Base-by-base conservation (phyloP, 2,797 vertebrate species). In the Serranus cabrilla region DNA sequence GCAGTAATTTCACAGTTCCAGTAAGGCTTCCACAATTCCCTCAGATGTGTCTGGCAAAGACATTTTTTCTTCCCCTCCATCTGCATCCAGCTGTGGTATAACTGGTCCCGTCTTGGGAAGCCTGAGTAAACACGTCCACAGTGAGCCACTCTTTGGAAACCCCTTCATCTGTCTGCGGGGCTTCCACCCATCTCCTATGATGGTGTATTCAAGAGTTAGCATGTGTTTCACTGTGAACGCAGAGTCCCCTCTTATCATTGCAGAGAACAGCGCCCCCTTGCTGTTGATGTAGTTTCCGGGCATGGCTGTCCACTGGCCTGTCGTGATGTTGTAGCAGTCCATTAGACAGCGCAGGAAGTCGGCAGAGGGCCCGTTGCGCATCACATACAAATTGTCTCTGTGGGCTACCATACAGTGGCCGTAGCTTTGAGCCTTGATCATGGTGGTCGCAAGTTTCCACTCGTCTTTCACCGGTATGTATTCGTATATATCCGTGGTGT, bases 381-480 rank as follows among this genome's bases (percentile, higher is more conserved):
- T 98, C 73, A 99, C 92, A 0, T 99, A 99, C 65, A 99, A 94
- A 46, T 96, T 96, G 90, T 99, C 96, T 0, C 96, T 89, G 74
- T 99, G 98, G 3, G 97, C 96, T 64, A 97, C 97, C 98, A 99
- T 99, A 81, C 96, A 98, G 82, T 99, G 98, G 25, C 98, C 98
- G 0, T 99, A 99, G 89, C 98, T 99, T 84, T 97, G 98, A 4
- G 92, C 87, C 69, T 93, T 91, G 69, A 94, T 95, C 91, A 99
- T 93, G 2, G 97, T 97, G 0, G 98, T 96, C 71, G 93, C 69
- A 0, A 96, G 93, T 5, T 85, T 93, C 97, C 98, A 98, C 0
- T 55, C 52, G 0, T 99, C 96, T 4, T n/a, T 87, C 16, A 1
- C 71, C 1, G 89, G 92, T 11, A 92, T 21, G 0, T 98, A 99